Percentiles rank a stretch among this genome's conserved stretches.
phyloP scores from a whole-genome alignment of 2,113 vertebrate genomes.

The Fukomys damarensis region DNA sequence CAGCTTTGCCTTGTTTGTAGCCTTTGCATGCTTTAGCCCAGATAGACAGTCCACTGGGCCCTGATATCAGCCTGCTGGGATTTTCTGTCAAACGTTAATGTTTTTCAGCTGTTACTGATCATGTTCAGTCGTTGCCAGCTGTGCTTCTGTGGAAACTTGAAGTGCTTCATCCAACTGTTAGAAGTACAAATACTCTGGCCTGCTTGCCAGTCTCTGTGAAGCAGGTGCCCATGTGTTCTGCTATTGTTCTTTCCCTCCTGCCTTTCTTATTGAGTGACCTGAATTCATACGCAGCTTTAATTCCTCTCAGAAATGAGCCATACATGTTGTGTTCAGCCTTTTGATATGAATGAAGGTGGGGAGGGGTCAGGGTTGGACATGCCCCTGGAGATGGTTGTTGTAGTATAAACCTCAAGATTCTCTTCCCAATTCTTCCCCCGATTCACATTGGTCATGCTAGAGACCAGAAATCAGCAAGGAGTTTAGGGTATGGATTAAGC shows the following conservation, averaged over 20 bases:
- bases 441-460: not conserved
- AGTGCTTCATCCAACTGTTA: not conserved
- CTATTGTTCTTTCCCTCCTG: not conserved
- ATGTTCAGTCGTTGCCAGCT: not conserved
- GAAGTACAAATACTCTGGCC: not conserved
- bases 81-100: not conserved
- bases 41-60: not conserved
- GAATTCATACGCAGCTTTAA: not conserved
- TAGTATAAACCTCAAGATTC: not conserved
- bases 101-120: not conserved
- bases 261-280: not conserved
- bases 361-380: not conserved
- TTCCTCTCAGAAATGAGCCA: conserved; percentile 52
- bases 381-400: not conserved
- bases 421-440: not conserved
- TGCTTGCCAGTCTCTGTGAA: not conserved
- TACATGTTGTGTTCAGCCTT: not conserved
- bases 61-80: not conserved
- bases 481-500: not conserved
- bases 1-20: not conserved
- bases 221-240: not conserved
- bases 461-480: not conserved
- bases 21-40: not conserved
- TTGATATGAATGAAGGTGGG: not conserved
- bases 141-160: not conserved